A percentile compares a stretch with the other conserved stretches of the same genome.
These are phyloP conservation scores for Drosophila bocki DNA, from an alignment of 1,140 invertebrate species.

Conservation along the genomic window DNA sequence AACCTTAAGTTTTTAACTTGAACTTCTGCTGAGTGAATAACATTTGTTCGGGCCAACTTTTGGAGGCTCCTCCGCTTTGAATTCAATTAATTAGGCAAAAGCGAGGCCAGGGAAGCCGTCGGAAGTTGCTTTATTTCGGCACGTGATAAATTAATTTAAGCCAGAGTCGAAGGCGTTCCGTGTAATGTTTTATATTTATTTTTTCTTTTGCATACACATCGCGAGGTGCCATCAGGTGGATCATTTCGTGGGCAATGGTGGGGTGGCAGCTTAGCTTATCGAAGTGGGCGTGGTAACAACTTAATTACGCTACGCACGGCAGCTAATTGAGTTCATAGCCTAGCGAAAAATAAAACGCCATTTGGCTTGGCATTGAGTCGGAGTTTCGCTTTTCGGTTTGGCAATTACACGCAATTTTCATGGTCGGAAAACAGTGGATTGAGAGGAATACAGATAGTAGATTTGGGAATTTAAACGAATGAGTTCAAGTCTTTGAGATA, in stretches of 20 bases:
- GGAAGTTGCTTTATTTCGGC: conserved; percentile 73
- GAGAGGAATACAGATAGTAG: not conserved
- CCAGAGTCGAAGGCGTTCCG: conserved; percentile 55
- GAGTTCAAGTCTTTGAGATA: not conserved
- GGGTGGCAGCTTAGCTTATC: conserved; percentile 10
- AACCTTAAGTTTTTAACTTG: conserved; percentile 37
- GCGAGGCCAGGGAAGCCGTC: conserved; percentile 29
- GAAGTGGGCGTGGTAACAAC: conserved; percentile 57
- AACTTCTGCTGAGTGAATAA: conserved; percentile 7
- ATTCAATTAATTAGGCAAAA: conserved; percentile 75
- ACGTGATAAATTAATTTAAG: conserved; percentile 82
- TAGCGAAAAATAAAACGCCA: conserved; percentile 52
- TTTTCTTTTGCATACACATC: conserved; percentile 56
- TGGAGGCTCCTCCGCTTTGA: conserved; percentile 35
- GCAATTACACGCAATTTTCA: conserved; percentile 65
- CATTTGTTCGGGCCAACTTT: conserved; percentile 31
- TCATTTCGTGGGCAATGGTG: not conserved
- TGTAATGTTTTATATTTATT: conserved; percentile 27
- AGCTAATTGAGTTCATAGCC: conserved; percentile 70
- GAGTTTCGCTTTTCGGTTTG: conserved; percentile 46
- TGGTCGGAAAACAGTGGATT: conserved; percentile 26
- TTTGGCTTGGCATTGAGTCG: conserved; percentile 52
- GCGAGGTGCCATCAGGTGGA: conserved; percentile 20
- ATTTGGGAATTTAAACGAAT: not conserved
- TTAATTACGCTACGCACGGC: conserved; percentile 62